A percentile compares a stretch with the other conserved stretches of the same genome.
Conservation (phyloP, 2,797 vertebrate genomes). For the Pseudochirops cupreus region DNA sequence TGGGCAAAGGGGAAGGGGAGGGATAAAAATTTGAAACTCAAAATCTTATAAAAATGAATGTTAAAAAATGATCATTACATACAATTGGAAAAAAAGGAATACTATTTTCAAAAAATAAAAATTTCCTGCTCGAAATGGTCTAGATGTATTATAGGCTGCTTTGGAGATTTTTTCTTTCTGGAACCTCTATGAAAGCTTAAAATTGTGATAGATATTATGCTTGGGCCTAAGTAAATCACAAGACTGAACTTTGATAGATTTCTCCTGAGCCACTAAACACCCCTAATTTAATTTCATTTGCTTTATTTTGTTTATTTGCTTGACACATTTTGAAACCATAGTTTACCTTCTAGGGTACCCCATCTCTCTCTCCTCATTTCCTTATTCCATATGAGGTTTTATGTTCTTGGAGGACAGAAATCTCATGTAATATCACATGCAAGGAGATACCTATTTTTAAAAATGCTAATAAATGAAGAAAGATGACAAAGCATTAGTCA, state of each 20-base stretch:
- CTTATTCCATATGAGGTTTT: not conserved
- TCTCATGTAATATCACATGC: accelerated
- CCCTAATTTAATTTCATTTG: not conserved
- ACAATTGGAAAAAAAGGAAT: too few species aligned
- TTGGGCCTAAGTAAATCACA: not conserved
- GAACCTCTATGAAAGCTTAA: not conserved
- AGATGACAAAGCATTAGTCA: not conserved
- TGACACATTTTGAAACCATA: accelerated
- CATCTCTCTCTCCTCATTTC: accelerated
- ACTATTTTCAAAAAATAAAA: too few species aligned
- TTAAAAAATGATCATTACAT: not conserved
- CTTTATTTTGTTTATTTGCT: not conserved
- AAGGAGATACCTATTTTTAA: not conserved
- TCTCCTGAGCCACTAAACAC: not conserved
- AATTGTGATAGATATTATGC: not conserved
- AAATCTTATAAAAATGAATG: not conserved
- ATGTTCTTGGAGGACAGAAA: not conserved
- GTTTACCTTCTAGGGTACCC: accelerated
- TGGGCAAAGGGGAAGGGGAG: not conserved
- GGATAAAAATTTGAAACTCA: not conserved
- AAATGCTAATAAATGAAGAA: not conserved
- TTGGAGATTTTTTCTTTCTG: not conserved
- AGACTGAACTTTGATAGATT: not conserved
- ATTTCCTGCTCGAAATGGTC: not conserved
- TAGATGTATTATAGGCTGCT: not conserved